phyloP scores from a whole-genome alignment of 2,888 invertebrate genomes.

The Spodoptera littoralis region DNA sequence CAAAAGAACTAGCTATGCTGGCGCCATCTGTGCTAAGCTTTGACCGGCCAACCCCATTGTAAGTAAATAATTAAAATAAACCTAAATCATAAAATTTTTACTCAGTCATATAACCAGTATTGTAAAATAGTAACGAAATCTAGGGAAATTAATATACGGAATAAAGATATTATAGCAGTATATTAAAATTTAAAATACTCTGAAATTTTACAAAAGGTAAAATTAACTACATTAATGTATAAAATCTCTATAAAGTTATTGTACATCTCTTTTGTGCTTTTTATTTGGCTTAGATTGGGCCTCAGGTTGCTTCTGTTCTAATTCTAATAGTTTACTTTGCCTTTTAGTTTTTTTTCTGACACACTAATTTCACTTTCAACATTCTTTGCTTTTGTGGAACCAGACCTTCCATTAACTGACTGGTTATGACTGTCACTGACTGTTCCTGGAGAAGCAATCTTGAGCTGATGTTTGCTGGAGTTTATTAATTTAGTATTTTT shows the following conservation, averaged over 20 bases:
- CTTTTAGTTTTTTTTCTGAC: conserved; percentile 66
- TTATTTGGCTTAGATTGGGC: conserved; percentile 65
- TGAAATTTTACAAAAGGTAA: conserved; percentile 44
- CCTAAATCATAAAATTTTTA: neutral
- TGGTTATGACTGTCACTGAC: conserved; percentile 46
- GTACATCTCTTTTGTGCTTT: conserved; percentile 72
- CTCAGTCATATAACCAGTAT: neutral
- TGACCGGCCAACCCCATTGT: no score
- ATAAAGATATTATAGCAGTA: conserved; percentile 22
- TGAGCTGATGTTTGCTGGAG: conserved; percentile 49
- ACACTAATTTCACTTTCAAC: conserved; percentile 63
- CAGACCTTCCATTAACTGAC: conserved; percentile 58
- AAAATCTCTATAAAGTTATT: conserved; percentile 32
- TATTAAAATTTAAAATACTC: conserved; percentile 38
- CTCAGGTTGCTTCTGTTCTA: conserved; percentile 66
- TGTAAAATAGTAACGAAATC: conserved; percentile 1
- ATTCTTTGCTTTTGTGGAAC: conserved; percentile 59
- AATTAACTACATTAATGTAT: conserved; percentile 8
- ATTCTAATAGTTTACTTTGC: conserved; percentile 66
- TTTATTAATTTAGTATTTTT: conserved; percentile 55
- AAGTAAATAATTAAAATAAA: conserved; percentile 2
- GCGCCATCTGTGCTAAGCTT: no score
- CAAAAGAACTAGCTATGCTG: no score
- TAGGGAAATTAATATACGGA: conserved; percentile 25
- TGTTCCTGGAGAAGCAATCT: conserved; percentile 27